Conservation (phyloP, 2,888 invertebrate species). For the Odontocolon sp. region DNA sequence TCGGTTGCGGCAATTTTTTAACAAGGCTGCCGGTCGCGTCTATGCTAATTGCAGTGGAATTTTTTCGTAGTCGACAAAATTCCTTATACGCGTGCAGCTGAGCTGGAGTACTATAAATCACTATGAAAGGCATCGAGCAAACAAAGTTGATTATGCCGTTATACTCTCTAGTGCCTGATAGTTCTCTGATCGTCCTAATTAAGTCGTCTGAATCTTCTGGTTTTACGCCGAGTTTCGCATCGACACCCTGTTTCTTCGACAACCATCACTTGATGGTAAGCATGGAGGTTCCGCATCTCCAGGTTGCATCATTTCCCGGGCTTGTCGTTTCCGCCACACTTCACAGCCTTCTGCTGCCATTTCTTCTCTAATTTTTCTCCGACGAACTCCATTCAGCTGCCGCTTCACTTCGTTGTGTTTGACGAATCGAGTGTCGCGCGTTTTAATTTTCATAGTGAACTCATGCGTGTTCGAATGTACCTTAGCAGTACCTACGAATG, state of each 20-base stretch:
- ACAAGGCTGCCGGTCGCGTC: conserved; percentile 28
- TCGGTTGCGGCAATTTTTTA: neutral
- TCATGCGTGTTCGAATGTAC: conserved; percentile 15
- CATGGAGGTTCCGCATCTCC: neutral
- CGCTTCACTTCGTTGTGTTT: conserved; percentile 51
- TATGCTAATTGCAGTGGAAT: neutral
- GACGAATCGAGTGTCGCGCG: conserved; percentile 44
- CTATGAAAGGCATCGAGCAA: conserved; percentile 80
- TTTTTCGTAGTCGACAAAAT: neutral
- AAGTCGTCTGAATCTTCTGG: conserved; percentile 13
- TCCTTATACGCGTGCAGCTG: conserved; percentile 23
- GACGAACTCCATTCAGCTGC: neutral
- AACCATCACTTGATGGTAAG: conserved; percentile 1
- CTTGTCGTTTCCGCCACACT: neutral
- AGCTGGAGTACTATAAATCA: conserved; percentile 16
- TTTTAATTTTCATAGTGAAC: conserved; percentile 27
- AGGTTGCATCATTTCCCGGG: neutral
- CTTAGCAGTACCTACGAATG: conserved; percentile 30
- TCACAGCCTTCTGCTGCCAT: neutral
- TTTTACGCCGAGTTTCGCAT: conserved; percentile 19
- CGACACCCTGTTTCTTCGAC: neutral
- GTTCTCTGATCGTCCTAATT: neutral
- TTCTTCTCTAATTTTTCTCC: neutral
- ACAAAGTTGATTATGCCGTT: conserved; percentile 81
- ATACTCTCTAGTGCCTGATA: conserved; percentile 81